These are phyloP conservation scores for Arrhamphus sclerolepis DNA, from an alignment of 2,797 vertebrate species.

Conservation along the genomic window DNA sequence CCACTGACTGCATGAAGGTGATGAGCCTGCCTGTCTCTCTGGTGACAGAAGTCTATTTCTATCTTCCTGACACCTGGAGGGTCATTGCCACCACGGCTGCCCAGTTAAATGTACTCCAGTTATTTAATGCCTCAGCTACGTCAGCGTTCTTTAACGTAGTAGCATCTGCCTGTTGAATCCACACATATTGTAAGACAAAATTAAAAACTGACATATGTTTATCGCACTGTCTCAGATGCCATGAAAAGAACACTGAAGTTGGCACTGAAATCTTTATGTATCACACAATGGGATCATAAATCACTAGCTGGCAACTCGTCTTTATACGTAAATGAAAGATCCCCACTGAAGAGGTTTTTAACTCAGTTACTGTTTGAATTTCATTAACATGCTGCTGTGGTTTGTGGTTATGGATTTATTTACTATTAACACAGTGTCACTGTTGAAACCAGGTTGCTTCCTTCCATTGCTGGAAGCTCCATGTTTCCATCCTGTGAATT, in stretches of 20 bases:
- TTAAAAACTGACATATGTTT: conserved; percentile 10
- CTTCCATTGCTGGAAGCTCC: conserved; percentile 2
- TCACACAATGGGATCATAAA: neutral
- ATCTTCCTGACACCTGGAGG: conserved; percentile 50
- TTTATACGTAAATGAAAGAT: neutral
- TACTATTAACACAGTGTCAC: conserved; percentile 2
- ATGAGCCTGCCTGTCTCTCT: conserved; percentile 32
- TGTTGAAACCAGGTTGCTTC: neutral
- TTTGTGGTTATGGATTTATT: conserved; percentile 2
- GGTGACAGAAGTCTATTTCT: conserved; percentile 65
- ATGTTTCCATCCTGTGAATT: conserved; percentile 31
- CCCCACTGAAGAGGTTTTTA: conserved; percentile 2
- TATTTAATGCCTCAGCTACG: conserved; percentile 10
- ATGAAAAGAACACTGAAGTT: conserved; percentile 35
- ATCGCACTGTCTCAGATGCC: conserved; percentile 38
- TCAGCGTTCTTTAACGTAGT: conserved; percentile 2
- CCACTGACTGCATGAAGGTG: conserved; percentile 47
- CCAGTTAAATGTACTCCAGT: conserved; percentile 20
- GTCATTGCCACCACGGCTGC: conserved; percentile 40
- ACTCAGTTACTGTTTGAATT: conserved; percentile 1
- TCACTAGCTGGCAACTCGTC: conserved; percentile 1
- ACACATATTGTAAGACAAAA: neutral
- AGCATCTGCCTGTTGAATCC: conserved; percentile 1
- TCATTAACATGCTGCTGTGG: conserved; percentile 3
- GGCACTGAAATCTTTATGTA: neutral